A percentile compares a stretch with the other conserved stretches of the same genome.
phyloP scores from a whole-genome alignment of 2,113 vertebrate genomes.

The Vanacampus margaritifer region DNA sequence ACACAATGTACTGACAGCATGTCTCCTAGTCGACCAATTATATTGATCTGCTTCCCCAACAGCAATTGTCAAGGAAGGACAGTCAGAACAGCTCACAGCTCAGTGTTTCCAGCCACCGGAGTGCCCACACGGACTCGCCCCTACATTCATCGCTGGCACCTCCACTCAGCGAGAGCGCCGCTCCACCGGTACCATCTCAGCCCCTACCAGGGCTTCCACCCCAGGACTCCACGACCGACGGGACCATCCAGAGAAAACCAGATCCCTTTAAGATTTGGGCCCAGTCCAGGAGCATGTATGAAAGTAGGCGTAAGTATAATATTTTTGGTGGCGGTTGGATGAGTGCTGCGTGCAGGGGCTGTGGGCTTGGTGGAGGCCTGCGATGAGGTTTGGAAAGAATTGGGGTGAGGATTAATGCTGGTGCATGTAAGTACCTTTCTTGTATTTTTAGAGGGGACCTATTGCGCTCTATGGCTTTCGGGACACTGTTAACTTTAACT shows the following conservation, averaged over 20 bases:
- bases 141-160: slow-evolving; percentile 75
- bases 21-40: slow-evolving; percentile 19
- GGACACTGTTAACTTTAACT: not conserved
- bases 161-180: slow-evolving; percentile 70
- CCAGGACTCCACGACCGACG: slow-evolving; percentile 81
- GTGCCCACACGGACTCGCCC: slow-evolving; percentile 86
- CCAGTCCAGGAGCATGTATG: slow-evolving; percentile 99
- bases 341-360: slow-evolving; percentile 45
- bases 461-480: not conserved
- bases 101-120: slow-evolving; percentile 92
- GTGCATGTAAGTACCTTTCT: slow-evolving; percentile 43
- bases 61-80: slow-evolving; percentile 97
- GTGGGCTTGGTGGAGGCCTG: slow-evolving; percentile 28
- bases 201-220: slow-evolving; percentile 70
- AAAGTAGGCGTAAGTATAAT: slow-evolving; percentile 98
- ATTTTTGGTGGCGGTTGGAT: slow-evolving; percentile 66
- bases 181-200: slow-evolving; percentile 70
- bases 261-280: slow-evolving; percentile 99
- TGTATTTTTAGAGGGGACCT: not conserved
- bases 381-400: slow-evolving; percentile 24
- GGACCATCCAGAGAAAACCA: slow-evolving; percentile 90
- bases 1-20: not conserved
- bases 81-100: slow-evolving; percentile 97
- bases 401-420: slow-evolving; percentile 7
- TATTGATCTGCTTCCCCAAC: slow-evolving; percentile 61